phyloP scores from a whole-genome alignment of 2,797 vertebrate genomes.

The Xiphorhynchus erythropygius region DNA sequence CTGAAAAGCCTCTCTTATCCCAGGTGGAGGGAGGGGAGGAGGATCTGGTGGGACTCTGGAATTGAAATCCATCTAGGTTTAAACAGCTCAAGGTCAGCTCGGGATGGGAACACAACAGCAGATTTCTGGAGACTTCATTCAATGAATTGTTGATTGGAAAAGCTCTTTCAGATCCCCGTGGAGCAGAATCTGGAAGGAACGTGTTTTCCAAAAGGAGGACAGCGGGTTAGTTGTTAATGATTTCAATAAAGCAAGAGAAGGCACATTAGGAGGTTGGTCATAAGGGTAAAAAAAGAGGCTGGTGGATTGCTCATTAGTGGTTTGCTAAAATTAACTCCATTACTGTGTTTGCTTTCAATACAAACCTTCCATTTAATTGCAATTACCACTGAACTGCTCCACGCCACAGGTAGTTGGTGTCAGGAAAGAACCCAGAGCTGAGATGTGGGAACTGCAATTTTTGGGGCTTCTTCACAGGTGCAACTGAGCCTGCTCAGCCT shows the following conservation, averaged over 20 bases:
- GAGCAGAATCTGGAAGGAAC: conserved; percentile 37
- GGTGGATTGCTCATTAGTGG: conserved; percentile 53
- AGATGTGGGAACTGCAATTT: neutral
- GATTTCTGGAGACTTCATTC: conserved; percentile 50
- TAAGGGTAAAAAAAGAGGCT: conserved; percentile 40
- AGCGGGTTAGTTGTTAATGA: conserved; percentile 60
- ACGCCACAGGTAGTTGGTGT: neutral
- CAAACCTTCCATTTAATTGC: conserved; percentile 43
- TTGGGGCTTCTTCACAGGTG: neutral
- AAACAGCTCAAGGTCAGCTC: conserved; percentile 59
- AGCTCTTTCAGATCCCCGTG: conserved; percentile 37
- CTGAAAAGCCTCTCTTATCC: conserved; percentile 47
- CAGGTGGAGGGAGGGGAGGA: neutral
- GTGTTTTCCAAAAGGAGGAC: conserved; percentile 58
- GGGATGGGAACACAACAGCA: conserved; percentile 23
- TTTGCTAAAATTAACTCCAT: conserved; percentile 70
- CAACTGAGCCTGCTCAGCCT: neutral
- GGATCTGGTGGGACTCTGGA: neutral
- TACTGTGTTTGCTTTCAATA: conserved; percentile 53
- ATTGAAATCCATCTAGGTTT: conserved; percentile 50
- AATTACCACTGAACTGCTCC: neutral
- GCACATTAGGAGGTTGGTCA: conserved; percentile 50
- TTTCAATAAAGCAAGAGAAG: conserved; percentile 59
- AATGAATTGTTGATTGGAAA: conserved; percentile 62
- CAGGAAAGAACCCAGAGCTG: neutral